phyloP scores from a whole-genome alignment of 2,113 vertebrate species.

The Leptobrachium ailaonicum region DNA sequence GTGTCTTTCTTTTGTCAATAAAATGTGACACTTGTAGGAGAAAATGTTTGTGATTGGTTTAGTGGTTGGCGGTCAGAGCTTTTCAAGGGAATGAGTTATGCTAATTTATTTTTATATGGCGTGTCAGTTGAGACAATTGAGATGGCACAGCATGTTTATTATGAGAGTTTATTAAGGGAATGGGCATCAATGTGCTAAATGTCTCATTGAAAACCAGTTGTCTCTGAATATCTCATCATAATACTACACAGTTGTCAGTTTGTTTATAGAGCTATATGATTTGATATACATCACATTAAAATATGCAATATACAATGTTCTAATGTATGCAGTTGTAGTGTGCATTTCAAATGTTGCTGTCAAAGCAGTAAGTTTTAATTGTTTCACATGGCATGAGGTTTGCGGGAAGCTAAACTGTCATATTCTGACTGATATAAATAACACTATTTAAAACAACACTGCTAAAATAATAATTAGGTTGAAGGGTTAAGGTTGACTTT shows the following conservation, averaged over 20 bases:
- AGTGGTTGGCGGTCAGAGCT: constrained; percentile 48
- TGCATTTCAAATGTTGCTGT: too few species aligned
- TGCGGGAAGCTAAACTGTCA: too few species aligned
- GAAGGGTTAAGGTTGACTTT: too few species aligned
- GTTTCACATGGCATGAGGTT: too few species aligned
- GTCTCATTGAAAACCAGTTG: constrained; percentile 8
- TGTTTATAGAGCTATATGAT: neutral
- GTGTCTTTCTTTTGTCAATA: constrained; percentile 62
- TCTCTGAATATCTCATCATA: neutral
- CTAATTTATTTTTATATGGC: constrained; percentile 9
- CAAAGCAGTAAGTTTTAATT: too few species aligned
- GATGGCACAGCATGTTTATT: constrained; percentile 10
- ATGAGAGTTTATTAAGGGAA: constrained; percentile 38
- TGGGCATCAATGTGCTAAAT: constrained; percentile 20
- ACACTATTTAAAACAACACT: too few species aligned
- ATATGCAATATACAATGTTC: too few species aligned
- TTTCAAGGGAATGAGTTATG: constrained; percentile 43
- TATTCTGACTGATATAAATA: too few species aligned
- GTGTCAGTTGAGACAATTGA: neutral
- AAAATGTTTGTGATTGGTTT: constrained; percentile 52
- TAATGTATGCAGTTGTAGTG: too few species aligned
- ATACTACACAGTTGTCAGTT: neutral
- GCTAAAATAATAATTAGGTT: too few species aligned
- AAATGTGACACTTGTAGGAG: constrained; percentile 54
- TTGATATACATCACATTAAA: neutral